These are phyloP conservation scores for Himantopus leucocephalus DNA, from an alignment of 2,113 vertebrate species.

Conservation along the genomic window DNA sequence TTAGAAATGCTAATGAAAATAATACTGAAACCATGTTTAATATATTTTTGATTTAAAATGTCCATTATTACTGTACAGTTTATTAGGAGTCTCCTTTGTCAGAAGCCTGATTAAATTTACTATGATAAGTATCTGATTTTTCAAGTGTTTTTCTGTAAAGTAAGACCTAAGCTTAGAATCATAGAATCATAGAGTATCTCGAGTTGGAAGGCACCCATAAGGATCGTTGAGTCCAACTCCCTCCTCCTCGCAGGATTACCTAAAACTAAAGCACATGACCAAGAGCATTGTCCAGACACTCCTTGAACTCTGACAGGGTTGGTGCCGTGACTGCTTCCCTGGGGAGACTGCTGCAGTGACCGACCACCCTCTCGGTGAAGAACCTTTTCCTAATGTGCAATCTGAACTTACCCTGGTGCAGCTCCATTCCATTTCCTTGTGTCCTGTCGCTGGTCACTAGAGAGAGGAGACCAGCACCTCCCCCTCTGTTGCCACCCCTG, in stretches of 20 bases:
- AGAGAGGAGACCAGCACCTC: not conserved
- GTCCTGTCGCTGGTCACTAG: not conserved
- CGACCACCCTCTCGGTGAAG: not conserved
- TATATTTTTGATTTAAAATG: constrained; percentile 30
- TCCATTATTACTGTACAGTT: not conserved
- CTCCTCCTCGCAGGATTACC: not conserved
- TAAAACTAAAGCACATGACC: not conserved
- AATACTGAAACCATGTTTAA: not conserved
- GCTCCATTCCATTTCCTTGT: not conserved
- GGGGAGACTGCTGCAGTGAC: not conserved
- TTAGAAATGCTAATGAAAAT: not conserved
- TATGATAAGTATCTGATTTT: not conserved
- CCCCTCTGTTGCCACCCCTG: not conserved
- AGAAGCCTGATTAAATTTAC: not conserved
- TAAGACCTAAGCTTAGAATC: not conserved
- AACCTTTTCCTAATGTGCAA: not conserved
- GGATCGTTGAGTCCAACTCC: not conserved
- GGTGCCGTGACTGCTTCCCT: not conserved
- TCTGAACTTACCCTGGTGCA: not conserved
- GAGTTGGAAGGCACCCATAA: not conserved
- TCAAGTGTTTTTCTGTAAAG: not conserved
- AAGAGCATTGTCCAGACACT: not conserved
- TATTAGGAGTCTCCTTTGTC: constrained; percentile 11
- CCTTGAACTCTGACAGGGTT: not conserved
- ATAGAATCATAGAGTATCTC: not conserved